A percentile compares a stretch with the other conserved stretches of the same genome.
Conservation (phyloP, 2,113 vertebrate genomes). For the Leucosticte australis region DNA sequence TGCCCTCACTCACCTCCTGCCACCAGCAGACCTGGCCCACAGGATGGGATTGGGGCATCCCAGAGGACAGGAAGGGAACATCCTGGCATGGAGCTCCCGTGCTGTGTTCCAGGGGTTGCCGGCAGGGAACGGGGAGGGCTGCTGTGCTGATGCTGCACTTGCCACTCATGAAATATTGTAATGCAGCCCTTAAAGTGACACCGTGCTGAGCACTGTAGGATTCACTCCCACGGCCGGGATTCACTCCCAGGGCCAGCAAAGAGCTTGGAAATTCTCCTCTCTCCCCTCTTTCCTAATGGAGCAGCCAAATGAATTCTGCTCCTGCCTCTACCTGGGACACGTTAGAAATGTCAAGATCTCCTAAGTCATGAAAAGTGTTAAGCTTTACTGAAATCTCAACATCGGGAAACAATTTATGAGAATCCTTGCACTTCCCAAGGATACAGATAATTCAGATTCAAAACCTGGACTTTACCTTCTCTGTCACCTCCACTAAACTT, state of each 20-base stretch:
- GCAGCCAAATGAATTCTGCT: background rate
- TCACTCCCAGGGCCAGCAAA: background rate
- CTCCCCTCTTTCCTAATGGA: background rate
- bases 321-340: background rate
- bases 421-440: background rate
- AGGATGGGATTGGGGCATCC: background rate
- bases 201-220: accelerated
- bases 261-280: background rate
- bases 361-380: background rate
- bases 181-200: background rate
- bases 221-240: accelerated
- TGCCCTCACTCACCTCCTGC: background rate
- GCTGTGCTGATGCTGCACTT: constrained; percentile 3
- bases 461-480: background rate
- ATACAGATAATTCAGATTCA: background rate
- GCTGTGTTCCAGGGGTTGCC: background rate
- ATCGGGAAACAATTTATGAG: background rate
- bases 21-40: accelerated
- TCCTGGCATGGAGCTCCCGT: background rate
- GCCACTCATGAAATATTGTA: background rate
- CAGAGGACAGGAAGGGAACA: accelerated
- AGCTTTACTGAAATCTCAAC: background rate
- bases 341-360: accelerated
- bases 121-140: accelerated
- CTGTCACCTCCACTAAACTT: background rate